These are phyloP conservation scores for Drosophila leontia DNA, from an alignment of 1,140 invertebrate species.

Conservation along the genomic window DNA sequence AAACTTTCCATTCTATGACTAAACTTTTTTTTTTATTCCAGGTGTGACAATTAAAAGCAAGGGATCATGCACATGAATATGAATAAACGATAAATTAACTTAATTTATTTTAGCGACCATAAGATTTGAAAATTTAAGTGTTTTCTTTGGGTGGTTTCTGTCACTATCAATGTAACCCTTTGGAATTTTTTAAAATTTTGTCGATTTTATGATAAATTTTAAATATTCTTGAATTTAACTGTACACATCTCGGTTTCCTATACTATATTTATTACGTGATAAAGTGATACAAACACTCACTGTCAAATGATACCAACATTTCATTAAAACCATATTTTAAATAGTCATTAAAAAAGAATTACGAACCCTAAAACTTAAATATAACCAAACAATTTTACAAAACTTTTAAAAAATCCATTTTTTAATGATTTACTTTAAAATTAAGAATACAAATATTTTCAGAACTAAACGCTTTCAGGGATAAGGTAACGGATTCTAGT, in stretches of 20 bases:
- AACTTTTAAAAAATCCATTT: too few species aligned
- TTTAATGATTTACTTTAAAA: too few species aligned
- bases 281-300: constrained; percentile 7
- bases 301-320: not conserved
- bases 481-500: not conserved
- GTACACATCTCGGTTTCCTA: constrained; percentile 12
- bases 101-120: constrained; percentile 29
- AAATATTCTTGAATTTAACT: not conserved
- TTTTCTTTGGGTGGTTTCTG: not conserved
- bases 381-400: too few species aligned
- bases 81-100: constrained; percentile 9
- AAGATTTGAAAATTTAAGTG: constrained; percentile 1
- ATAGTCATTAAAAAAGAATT: constrained; percentile 1
- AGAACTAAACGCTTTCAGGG: too few species aligned
- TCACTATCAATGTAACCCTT: not conserved
- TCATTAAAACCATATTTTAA: not conserved
- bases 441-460: too few species aligned
- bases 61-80: constrained; percentile 65
- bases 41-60: constrained; percentile 80
- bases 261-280: not conserved
- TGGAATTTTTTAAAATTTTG: not conserved
- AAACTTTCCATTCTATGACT: not conserved
- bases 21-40: constrained; percentile 29
- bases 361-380: not conserved
- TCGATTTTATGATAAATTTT: not conserved